Percentiles rank a stretch among this genome's conserved stretches.
phyloP scores from a whole-genome alignment of 2,797 vertebrate genomes.

The Epinephelus awoara region DNA sequence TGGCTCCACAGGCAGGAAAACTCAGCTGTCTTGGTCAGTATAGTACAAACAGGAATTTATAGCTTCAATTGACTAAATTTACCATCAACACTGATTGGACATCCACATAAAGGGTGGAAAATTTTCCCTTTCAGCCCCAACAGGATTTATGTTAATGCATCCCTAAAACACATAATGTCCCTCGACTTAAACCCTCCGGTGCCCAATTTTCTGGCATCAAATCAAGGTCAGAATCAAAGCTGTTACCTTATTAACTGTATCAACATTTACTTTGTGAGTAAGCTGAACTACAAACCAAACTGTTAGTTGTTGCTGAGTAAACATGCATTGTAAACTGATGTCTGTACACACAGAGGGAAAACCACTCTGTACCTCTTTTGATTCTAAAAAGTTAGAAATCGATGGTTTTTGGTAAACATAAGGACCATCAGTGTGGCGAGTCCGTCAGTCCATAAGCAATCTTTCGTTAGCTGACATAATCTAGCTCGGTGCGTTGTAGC shows the following conservation, averaged over 20 bases:
- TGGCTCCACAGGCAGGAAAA: no score
- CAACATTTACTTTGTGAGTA: conserved; percentile 5
- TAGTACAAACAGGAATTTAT: no score
- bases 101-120: no score
- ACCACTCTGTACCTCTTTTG: background rate
- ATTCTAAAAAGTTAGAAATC: background rate
- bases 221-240: background rate
- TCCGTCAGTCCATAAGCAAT: no score
- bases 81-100: no score
- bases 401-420: background rate
- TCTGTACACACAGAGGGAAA: background rate
- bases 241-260: background rate
- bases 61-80: no score
- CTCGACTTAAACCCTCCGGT: background rate
- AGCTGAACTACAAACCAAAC: conserved; percentile 5
- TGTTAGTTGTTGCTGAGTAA: background rate
- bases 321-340: background rate
- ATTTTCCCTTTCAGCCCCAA: background rate
- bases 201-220: background rate
- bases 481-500: no score
- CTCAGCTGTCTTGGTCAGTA: no score
- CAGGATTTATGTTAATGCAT: background rate
- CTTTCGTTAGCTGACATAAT: no score
- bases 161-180: background rate
- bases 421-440: no score